Evolutionary conservation across 2,113 vertebrate species (phyloP).

Genomic region (Lathamus discolor): DNA sequence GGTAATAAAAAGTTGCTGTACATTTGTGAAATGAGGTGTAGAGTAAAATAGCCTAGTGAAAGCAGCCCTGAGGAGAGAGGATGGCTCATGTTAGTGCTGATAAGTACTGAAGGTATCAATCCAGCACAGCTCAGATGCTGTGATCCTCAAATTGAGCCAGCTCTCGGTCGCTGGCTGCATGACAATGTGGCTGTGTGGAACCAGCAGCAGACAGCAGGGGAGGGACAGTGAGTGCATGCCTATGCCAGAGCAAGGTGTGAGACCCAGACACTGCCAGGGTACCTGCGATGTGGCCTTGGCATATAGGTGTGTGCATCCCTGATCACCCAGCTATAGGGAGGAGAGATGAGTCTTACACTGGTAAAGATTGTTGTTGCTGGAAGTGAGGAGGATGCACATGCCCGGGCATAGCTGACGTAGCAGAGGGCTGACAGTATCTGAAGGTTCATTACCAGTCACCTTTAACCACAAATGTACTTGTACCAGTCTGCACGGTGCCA

Average conservation of each 20-base stretch:
- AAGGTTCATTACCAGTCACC: not conserved
- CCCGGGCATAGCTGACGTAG: accelerated
- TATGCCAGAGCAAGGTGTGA: not conserved
- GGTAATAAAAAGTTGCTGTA: not conserved
- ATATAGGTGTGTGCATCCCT: too few species aligned
- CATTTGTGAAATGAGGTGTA: not conserved
- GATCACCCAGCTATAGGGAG: accelerated
- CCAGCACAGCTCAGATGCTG: not conserved
- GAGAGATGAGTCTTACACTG: not conserved
- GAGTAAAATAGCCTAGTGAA: not conserved
- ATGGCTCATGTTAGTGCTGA: not conserved
- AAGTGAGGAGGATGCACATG: accelerated
- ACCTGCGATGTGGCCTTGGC: not conserved
- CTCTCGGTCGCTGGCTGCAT: not conserved
- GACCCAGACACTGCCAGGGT: not conserved
- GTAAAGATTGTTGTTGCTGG: too few species aligned
- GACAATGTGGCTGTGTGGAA: accelerated
- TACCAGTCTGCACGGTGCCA: accelerated
- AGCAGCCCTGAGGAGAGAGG: not conserved
- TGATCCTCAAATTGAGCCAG: not conserved
- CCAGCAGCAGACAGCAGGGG: not conserved
- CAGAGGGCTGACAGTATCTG: not conserved
- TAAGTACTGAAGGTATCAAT: not conserved
- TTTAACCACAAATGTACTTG: not conserved
- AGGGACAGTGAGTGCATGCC: not conserved